Percentiles rank a stretch among this genome's conserved stretches.
These are phyloP conservation scores for Tanytarsus gracilentus DNA, from an alignment of 2,888 invertebrate species.

Conservation along the genomic window DNA sequence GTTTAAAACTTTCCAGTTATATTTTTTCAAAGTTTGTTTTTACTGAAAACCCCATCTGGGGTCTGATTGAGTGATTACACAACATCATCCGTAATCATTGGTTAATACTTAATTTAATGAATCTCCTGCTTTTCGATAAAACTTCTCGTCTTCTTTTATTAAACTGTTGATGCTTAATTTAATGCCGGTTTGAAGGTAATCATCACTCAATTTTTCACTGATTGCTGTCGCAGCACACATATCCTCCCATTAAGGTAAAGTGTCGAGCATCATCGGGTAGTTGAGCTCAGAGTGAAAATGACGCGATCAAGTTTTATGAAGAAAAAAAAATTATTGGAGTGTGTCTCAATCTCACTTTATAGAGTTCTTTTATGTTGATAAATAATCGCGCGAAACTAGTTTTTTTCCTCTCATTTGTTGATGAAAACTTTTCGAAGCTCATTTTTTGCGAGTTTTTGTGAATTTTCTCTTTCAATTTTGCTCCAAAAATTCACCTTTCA, in stretches of 20 bases:
- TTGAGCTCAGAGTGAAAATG: not conserved
- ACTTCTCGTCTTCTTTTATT: not conserved
- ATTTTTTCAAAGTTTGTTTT: too few species aligned
- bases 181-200: not conserved
- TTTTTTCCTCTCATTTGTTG: not conserved
- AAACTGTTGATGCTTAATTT: not conserved
- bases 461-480: conserved; percentile 10
- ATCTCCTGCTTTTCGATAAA: not conserved
- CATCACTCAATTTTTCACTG: not conserved
- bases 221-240: not conserved
- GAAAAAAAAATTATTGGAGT: not conserved
- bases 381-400: not conserved
- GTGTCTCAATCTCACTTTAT: not conserved
- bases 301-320: not conserved
- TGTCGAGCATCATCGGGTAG: too few species aligned
- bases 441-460: not conserved
- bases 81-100: not conserved
- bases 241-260: too few species aligned
- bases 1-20: too few species aligned
- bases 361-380: not conserved
- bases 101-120: not conserved
- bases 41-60: too few species aligned
- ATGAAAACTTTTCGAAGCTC: not conserved
- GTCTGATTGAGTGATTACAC: too few species aligned
- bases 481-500: conserved; percentile 5